Conservation (phyloP, 2,888 invertebrate species). For the Erynnis tages region DNA sequence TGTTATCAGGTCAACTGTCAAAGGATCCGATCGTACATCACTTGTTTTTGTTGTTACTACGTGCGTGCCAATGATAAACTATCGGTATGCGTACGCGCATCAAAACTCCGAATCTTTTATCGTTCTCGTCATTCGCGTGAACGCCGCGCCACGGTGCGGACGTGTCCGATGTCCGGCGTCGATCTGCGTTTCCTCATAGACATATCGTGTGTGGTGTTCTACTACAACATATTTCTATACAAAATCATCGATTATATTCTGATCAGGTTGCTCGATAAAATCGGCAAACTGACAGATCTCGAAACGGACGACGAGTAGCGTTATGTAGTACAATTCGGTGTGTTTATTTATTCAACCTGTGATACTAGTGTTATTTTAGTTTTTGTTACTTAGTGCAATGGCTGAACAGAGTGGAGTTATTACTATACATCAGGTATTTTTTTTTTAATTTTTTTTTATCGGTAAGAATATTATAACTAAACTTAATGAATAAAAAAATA, state of each 20-base stretch:
- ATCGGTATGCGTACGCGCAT: constrained; percentile 46
- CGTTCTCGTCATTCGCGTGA: constrained; percentile 43
- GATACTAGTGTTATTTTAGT: constrained; percentile 50
- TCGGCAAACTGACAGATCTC: constrained; percentile 49
- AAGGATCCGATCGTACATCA: constrained; percentile 3
- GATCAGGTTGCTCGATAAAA: constrained; percentile 38
- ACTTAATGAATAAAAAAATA: no score
- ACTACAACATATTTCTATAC: constrained; percentile 63
- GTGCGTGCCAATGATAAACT: no score
- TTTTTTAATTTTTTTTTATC: not conserved
- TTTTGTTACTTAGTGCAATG: constrained; percentile 43
- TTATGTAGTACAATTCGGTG: constrained; percentile 39
- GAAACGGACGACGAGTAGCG: constrained; percentile 56
- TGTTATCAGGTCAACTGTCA: no score
- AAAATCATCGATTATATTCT: constrained; percentile 60
- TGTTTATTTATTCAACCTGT: constrained; percentile 72
- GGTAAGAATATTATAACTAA: not conserved
- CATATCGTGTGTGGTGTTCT: constrained; percentile 57
- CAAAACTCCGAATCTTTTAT: constrained; percentile 20
- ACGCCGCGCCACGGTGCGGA: constrained; percentile 46
- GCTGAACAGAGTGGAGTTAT: constrained; percentile 60
- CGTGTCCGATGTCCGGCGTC: constrained; percentile 41
- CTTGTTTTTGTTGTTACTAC: no score
- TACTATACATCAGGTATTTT: constrained; percentile 67
- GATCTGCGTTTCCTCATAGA: constrained; percentile 58